These are phyloP conservation scores for Cerastis leucographa DNA, from an alignment of 2,888 invertebrate genomes.

Conservation along the genomic window DNA sequence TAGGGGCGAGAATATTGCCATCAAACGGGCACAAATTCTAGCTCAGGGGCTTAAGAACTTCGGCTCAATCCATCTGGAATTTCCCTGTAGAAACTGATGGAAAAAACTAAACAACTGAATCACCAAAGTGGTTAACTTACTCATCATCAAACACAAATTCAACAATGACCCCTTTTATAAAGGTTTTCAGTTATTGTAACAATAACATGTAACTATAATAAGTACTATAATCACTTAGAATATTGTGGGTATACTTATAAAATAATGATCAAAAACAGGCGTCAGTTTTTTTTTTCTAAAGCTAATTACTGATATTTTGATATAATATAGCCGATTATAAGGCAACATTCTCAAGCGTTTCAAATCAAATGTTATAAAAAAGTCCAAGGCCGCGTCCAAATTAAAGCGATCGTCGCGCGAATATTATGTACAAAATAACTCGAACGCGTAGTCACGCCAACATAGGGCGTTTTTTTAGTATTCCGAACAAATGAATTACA, in stretches of 20 bases:
- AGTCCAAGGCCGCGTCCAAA: neutral
- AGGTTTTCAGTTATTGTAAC: neutral
- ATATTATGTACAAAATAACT: neutral
- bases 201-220: neutral
- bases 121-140: neutral
- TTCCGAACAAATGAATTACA: neutral
- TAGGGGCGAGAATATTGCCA: neutral
- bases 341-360: constrained; percentile 55
- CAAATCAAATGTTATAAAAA: constrained; percentile 13
- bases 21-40: neutral
- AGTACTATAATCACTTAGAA: neutral
- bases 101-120: neutral
- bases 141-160: neutral
- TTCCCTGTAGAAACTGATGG: no score
- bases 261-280: constrained; percentile 35
- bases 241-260: constrained; percentile 7
- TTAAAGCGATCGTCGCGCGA: neutral
- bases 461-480: neutral
- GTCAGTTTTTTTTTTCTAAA: constrained; percentile 28
- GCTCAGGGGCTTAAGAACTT: neutral
- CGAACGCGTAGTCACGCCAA: neutral
- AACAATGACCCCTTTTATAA: neutral
- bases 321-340: constrained; percentile 49
- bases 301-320: constrained; percentile 32
- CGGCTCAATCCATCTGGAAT: no score